These are phyloP conservation scores for Thalpophila matura DNA, from an alignment of 2,888 invertebrate genomes.

Conservation along the genomic window DNA sequence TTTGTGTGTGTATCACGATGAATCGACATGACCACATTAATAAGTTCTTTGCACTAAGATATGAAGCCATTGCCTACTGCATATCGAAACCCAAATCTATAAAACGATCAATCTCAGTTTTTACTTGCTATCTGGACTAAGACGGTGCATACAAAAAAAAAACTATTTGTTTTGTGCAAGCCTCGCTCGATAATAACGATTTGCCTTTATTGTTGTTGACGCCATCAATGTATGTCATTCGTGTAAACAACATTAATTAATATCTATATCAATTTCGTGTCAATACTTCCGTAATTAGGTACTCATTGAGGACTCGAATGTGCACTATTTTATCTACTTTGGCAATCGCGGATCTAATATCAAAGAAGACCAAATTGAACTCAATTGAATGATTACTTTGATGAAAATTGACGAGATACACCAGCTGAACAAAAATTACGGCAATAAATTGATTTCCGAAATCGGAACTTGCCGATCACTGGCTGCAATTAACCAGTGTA, in stretches of 20 bases:
- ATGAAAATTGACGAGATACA: conserved; percentile 52
- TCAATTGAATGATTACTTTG: conserved; percentile 61
- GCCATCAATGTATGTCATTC: neutral
- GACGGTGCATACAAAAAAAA: neutral
- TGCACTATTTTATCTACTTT: conserved; percentile 51
- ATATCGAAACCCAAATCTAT: conserved; percentile 1
- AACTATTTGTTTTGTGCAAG: neutral
- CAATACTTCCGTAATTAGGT: conserved; percentile 21
- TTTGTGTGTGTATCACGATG: conserved; percentile 39
- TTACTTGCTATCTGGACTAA: neutral
- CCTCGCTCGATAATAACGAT: neutral
- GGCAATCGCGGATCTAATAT: conserved; percentile 44
- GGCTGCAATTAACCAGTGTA: conserved; percentile 16
- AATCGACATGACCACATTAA: conserved; percentile 8
- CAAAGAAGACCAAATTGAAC: conserved; percentile 54
- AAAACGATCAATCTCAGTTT: neutral
- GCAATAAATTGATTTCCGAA: conserved; percentile 51
- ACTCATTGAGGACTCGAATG: conserved; percentile 17
- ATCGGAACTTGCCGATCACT: conserved; percentile 17
- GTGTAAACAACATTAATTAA: neutral
- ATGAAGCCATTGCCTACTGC: conserved; percentile 22
- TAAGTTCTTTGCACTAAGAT: conserved; percentile 24
- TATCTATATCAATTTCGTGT: neutral
- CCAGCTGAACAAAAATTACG: conserved; percentile 41
- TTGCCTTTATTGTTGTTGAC: neutral